Evolutionary conservation across 1,140 invertebrate species (phyloP), one percentile per base, ranked within the genome.

Genomic region (Cephus cinctus): DNA sequence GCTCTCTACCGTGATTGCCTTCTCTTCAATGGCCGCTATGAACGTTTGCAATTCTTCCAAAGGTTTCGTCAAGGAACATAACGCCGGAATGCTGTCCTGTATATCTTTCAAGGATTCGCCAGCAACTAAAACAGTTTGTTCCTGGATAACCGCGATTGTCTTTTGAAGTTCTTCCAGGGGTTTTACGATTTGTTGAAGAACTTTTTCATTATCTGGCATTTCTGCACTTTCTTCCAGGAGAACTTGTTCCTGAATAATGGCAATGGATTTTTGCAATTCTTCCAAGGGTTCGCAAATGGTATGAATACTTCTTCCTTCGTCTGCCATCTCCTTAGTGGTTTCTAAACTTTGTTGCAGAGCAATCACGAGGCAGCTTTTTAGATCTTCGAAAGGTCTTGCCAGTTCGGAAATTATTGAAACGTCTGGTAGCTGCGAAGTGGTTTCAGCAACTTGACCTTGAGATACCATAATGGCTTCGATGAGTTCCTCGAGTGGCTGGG

Each of bases 391-490:
- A 2, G 14, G 34, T 3, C 19, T 18, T 15, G 34, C 34, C 14
- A 36, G 14, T 8, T 11, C 34, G 4, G 34, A 8, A 8, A 36
- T 36, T 12, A 36, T 2, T 8, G 34, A 36, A 9, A 14, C 19
- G 8, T 36, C 34, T 36, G 14, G 34, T 12, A 36, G 9, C 14
- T 36, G 14, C 8, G 16, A 9, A 36, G 41, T 5, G 2, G 14
- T 44, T 5, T 40, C 19, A 5, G 43, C 15, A 2, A 39, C 40
- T 43, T 52, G 25, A 27, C 25, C 25, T 14, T 23, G 39, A 9
- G 18, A 41, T 11, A 21, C 39, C 3, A 62, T 59, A n/a, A 67
- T 60, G 3, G 56, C 56, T 43, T 67, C 62, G 43, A 68, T 61
- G 1, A 67, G 52, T 23, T 69, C 58, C 6, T 69, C 52, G 0